Conservation (phyloP, 2,888 invertebrate genomes). For the Lasioglossum lativentre region DNA sequence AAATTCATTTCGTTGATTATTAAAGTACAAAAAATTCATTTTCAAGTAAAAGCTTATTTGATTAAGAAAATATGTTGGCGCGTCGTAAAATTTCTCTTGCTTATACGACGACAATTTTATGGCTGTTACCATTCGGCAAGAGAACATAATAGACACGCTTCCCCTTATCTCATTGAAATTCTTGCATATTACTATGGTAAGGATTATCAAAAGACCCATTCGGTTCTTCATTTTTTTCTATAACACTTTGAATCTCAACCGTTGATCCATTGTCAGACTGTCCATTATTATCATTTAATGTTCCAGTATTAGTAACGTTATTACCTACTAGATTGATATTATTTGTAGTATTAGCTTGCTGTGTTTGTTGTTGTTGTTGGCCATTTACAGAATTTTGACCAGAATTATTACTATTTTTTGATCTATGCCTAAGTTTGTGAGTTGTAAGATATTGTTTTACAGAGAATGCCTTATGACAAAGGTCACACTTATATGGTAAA, state of each 20-base stretch:
- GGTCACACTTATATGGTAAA: slow-evolving; percentile 86
- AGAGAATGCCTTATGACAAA: slow-evolving; percentile 87
- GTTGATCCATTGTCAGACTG: slow-evolving; percentile 77
- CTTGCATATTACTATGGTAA: slow-evolving; percentile 79
- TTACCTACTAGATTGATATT: slow-evolving; percentile 64
- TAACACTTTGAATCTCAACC: slow-evolving; percentile 81
- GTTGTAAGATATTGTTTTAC: slow-evolving; percentile 88
- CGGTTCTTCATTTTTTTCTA: slow-evolving; percentile 78
- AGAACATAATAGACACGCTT: slow-evolving; percentile 84
- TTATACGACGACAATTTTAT: slow-evolving; percentile 83
- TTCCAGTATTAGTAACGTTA: slow-evolving; percentile 63
- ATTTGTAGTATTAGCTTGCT: slow-evolving; percentile 70
- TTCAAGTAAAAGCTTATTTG: slow-evolving; percentile 45
- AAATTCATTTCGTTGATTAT: slow-evolving; percentile 56
- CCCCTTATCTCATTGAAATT: slow-evolving; percentile 84
- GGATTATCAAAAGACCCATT: slow-evolving; percentile 77
- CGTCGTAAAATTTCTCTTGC: slow-evolving; percentile 66
- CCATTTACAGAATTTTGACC: slow-evolving; percentile 68
- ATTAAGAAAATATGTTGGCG: slow-evolving; percentile 67
- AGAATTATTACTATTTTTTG: slow-evolving; percentile 83
- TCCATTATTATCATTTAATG: slow-evolving; percentile 72
- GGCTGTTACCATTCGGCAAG: slow-evolving; percentile 84
- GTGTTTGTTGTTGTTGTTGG: slow-evolving; percentile 70
- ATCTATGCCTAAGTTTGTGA: slow-evolving; percentile 87
- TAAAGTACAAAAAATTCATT: slow-evolving; percentile 67